phyloP scores from a whole-genome alignment of 2,113 vertebrate species.

The Corynorhinus townsendii region DNA sequence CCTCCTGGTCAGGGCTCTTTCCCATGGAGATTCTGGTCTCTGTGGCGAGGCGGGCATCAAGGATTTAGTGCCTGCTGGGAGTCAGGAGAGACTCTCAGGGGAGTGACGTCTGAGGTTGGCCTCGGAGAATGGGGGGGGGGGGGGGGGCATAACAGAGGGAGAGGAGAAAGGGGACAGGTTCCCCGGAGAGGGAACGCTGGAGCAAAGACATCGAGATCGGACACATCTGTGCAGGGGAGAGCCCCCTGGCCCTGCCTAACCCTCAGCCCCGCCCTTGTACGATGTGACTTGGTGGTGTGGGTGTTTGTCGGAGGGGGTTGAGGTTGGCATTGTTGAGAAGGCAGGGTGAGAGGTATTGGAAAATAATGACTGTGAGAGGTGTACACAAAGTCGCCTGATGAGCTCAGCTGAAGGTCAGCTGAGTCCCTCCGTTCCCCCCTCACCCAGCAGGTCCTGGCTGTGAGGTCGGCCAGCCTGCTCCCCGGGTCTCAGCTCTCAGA shows the following conservation, averaged over 20 bases:
- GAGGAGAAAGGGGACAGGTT: not conserved
- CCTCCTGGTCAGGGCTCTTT: not conserved
- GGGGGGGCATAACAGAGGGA: not conserved
- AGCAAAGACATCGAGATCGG: not conserved
- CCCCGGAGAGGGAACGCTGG: not conserved
- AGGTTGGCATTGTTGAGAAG: not conserved
- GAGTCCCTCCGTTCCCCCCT: not conserved
- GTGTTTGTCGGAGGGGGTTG: not conserved
- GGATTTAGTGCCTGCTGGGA: not conserved
- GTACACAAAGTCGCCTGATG: not conserved
- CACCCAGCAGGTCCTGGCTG: not conserved
- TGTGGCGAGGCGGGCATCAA: too few relatives aligned
- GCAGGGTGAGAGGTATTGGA: not conserved
- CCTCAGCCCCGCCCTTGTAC: not conserved
- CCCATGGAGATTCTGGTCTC: not conserved
- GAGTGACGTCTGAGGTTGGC: not conserved
- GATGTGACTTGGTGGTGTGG: not conserved
- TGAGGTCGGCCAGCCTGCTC: too few relatives aligned
- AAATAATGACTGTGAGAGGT: not conserved
- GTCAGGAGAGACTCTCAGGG: not conserved
- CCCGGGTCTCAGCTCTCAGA: not conserved
- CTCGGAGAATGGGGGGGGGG: not conserved
- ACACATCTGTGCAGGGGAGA: not conserved
- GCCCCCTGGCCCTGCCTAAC: not conserved
- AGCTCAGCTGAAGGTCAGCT: not conserved